These are phyloP conservation scores for Pandion haliaetus DNA, from an alignment of 2,113 vertebrate species.

Conservation along the genomic window DNA sequence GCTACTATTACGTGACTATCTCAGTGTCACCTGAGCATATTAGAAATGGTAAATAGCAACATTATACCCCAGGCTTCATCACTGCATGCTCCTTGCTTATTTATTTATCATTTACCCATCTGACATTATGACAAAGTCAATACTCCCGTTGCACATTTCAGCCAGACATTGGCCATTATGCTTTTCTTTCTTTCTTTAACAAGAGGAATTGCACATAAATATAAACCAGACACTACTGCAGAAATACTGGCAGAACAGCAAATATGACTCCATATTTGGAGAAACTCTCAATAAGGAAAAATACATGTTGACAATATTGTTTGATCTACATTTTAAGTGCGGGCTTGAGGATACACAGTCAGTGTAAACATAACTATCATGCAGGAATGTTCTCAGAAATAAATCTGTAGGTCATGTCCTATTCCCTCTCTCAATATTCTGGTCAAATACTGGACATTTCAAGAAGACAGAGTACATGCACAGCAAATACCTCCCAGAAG, in stretches of 20 bases:
- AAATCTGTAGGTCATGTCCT: neutral
- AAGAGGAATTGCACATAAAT: neutral
- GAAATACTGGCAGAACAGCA: slow-evolving; percentile 5
- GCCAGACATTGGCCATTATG: neutral
- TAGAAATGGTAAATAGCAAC: neutral
- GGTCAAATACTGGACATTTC: neutral
- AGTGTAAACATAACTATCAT: neutral
- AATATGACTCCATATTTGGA: slow-evolving; percentile 5
- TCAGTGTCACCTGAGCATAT: neutral
- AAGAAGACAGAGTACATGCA: neutral
- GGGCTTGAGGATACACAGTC: neutral
- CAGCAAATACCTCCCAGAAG: neutral
- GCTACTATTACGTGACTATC: fast-evolving
- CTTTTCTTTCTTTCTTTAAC: neutral
- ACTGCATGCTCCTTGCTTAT: neutral
- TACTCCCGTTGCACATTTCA: neutral
- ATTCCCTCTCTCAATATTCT: neutral
- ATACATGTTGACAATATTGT: neutral
- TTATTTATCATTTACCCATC: neutral
- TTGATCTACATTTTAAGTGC: slow-evolving; percentile 8
- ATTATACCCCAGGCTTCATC: neutral
- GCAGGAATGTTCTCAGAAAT: slow-evolving; percentile 4
- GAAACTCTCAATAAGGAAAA: neutral
- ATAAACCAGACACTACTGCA: slow-evolving; percentile 5
- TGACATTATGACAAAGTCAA: neutral